Percentiles rank a stretch among this genome's conserved stretches.
phyloP scores from a whole-genome alignment of 2,888 invertebrate genomes.

The Frankliniella fusca region DNA sequence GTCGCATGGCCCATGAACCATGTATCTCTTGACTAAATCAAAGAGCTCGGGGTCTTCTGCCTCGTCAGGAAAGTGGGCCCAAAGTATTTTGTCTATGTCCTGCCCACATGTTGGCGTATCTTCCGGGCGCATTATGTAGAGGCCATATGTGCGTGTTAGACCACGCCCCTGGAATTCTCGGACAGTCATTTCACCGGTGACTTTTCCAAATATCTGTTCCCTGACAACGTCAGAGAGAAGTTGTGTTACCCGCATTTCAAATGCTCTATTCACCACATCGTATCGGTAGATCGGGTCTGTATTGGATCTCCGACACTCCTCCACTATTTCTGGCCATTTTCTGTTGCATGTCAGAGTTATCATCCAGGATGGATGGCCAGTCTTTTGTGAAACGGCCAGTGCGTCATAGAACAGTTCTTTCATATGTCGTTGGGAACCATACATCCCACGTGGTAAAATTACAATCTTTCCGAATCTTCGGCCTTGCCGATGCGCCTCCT shows the following conservation, averaged over 20 bases:
- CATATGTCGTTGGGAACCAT: background rate
- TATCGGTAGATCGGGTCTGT: background rate
- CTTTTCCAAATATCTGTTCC: background rate
- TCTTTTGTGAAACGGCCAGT: background rate
- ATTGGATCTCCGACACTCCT: background rate
- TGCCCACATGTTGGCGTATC: background rate
- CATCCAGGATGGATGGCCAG: background rate
- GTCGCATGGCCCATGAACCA: background rate
- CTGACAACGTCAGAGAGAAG: background rate
- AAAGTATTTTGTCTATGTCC: background rate
- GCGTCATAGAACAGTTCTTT: background rate
- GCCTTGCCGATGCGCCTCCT: background rate
- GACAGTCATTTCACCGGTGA: background rate
- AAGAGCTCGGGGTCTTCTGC: background rate
- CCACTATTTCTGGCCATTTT: background rate
- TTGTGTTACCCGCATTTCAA: background rate
- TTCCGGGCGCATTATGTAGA: background rate
- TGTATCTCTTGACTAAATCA: background rate
- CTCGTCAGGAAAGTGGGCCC: background rate
- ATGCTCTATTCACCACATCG: background rate
- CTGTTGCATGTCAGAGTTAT: background rate
- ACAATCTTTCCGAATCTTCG: background rate
- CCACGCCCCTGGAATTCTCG: background rate
- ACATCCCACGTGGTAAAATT: background rate
- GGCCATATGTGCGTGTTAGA: background rate